phyloP scores from a whole-genome alignment of 2,113 vertebrate species.

The Opisthocomus hoazin region DNA sequence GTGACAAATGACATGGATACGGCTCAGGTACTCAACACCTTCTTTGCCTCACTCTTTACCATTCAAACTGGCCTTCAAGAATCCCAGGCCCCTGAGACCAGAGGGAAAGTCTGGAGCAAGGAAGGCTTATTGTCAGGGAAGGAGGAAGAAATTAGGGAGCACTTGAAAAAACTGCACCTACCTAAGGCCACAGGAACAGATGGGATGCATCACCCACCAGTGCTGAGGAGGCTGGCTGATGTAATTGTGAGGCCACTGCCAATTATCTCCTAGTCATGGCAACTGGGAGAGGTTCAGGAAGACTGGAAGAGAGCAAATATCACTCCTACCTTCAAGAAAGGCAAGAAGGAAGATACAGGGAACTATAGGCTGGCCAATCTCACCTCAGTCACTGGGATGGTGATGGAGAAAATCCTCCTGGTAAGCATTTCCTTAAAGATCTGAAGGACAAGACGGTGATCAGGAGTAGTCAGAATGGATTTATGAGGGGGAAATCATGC shows the following conservation, averaged over 20 bases:
- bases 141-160: neutral
- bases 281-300: neutral
- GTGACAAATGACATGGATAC: neutral
- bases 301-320: neutral
- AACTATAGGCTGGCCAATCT: neutral
- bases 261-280: neutral
- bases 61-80: neutral
- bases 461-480: neutral
- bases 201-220: neutral
- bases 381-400: neutral
- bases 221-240: neutral
- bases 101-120: neutral
- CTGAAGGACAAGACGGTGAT: neutral
- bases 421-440: neutral
- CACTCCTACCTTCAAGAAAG: neutral
- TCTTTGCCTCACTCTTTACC: neutral
- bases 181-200: neutral
- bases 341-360: neutral
- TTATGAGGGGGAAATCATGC: neutral
- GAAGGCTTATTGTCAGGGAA: neutral
- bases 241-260: neutral
- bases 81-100: neutral
- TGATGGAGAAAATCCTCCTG: neutral
- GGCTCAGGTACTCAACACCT: neutral
- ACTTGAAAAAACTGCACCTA: neutral